Conservation (phyloP, 2,888 invertebrate genomes). For the Gymnosoma rotundatum region DNA sequence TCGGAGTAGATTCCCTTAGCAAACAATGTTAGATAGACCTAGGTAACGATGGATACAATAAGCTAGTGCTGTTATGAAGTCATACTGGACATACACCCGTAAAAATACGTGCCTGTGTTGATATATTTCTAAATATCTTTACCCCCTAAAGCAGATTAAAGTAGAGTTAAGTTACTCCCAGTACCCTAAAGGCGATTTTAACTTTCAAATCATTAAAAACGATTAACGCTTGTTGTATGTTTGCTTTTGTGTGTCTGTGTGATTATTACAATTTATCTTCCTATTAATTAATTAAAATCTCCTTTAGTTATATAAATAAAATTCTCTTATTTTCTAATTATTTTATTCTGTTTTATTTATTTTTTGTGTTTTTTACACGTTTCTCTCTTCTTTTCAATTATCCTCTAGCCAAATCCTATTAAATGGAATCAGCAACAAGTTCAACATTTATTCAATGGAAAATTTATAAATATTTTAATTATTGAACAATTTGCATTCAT, state of each 20-base stretch:
- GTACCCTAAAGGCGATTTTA: conserved; percentile 8
- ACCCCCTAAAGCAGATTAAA: no score
- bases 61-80: no score
- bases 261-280: conserved; percentile 31
- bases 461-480: conserved; percentile 80
- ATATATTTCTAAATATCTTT: no score
- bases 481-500: conserved; percentile 80
- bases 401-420: conserved; percentile 74
- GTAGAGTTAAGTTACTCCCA: background rate
- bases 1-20: no score
- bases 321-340: conserved; percentile 57
- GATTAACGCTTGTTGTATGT: conserved; percentile 8
- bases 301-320: conserved; percentile 54
- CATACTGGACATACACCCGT: no score
- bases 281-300: conserved; percentile 65
- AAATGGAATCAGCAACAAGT: conserved; percentile 80
- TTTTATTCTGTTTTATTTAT: conserved; percentile 14
- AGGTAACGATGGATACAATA: no score
- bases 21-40: no score
- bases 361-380: conserved; percentile 8
- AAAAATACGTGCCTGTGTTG: no score
- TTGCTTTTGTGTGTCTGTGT: conserved; percentile 4
- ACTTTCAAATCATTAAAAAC: conserved; percentile 11
- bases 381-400: background rate
- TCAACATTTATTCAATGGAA: conserved; percentile 76